Evolutionary conservation across 2,888 invertebrate genomes (phyloP).

Genomic region (Eueremaeus valkanovi): DNA sequence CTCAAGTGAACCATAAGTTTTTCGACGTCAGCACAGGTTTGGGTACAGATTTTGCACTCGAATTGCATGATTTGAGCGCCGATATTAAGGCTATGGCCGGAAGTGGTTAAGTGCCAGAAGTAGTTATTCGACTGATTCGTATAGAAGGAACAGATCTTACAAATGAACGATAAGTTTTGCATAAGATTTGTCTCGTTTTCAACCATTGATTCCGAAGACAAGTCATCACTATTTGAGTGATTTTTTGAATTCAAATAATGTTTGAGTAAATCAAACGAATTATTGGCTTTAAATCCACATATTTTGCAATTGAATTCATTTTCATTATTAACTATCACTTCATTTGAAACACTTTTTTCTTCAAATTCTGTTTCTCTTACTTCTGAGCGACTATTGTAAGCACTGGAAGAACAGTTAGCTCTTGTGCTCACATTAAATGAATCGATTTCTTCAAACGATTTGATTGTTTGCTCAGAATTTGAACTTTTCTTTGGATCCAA

Average conservation of each 20-base stretch:
- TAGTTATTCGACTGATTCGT: constrained; percentile 25
- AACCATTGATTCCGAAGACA: background rate
- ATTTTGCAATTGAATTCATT: constrained; percentile 2
- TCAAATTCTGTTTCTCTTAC: background rate
- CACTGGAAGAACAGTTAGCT: background rate
- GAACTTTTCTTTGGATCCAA: background rate
- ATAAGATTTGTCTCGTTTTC: background rate
- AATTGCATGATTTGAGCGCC: background rate
- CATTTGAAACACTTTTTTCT: background rate
- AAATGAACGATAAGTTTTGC: constrained; percentile 25
- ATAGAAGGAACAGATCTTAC: constrained; percentile 26
- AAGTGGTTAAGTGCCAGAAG: constrained; percentile 29
- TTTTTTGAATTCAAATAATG: constrained; percentile 14
- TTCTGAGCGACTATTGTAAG: too few species aligned
- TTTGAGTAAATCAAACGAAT: constrained; percentile 14
- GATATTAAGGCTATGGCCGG: background rate
- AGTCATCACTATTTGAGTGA: background rate
- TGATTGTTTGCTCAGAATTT: background rate
- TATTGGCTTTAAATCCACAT: background rate
- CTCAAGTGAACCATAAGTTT: constrained; percentile 2
- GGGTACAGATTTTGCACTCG: background rate
- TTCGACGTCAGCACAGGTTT: background rate
- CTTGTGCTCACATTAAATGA: background rate
- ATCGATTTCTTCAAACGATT: background rate
- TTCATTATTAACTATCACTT: background rate